Conservation (phyloP, 2,888 invertebrate genomes). For the Parnassius smintheus region DNA sequence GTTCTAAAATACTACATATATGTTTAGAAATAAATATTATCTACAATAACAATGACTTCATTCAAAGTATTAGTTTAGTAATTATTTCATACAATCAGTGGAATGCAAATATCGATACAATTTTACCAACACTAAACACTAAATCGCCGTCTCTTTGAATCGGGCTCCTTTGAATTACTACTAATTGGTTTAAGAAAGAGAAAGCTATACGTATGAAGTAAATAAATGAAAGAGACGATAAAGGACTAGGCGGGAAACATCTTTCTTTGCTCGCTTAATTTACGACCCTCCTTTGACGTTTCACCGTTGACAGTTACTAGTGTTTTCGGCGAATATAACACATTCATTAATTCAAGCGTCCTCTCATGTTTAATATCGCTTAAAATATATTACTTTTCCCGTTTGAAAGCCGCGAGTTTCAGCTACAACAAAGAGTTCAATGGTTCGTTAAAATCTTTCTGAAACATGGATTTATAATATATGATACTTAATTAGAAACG, state of each 20-base stretch:
- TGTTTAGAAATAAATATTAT: too few species aligned
- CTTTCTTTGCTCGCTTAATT: conserved; percentile 60
- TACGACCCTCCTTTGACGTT: conserved; percentile 42
- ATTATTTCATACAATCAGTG: conserved; percentile 4
- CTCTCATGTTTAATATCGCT: conserved; percentile 50
- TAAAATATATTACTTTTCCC: conserved; percentile 54
- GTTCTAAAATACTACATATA: too few species aligned
- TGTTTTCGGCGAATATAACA: conserved; percentile 64
- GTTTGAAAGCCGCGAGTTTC: conserved; percentile 40
- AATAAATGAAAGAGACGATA: conserved; percentile 41
- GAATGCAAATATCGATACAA: conserved; percentile 20
- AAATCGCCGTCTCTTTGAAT: conserved; percentile 37
- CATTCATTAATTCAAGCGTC: conserved; percentile 65
- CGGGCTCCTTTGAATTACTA: conserved; percentile 39
- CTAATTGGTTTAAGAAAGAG: conserved; percentile 41
- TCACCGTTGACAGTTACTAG: conserved; percentile 55
- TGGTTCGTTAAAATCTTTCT: conserved; percentile 63
- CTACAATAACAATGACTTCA: too few species aligned
- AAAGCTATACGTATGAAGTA: conserved; percentile 20
- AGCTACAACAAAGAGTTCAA: conserved; percentile 63
- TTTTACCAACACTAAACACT: conserved; percentile 32
- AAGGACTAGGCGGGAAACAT: conserved; percentile 63
- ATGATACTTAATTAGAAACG: conserved; percentile 46
- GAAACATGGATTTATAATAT: conserved; percentile 42
- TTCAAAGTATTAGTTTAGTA: background rate